Conservation (phyloP, 2,797 vertebrate genomes). For the Delichon dasypus region DNA sequence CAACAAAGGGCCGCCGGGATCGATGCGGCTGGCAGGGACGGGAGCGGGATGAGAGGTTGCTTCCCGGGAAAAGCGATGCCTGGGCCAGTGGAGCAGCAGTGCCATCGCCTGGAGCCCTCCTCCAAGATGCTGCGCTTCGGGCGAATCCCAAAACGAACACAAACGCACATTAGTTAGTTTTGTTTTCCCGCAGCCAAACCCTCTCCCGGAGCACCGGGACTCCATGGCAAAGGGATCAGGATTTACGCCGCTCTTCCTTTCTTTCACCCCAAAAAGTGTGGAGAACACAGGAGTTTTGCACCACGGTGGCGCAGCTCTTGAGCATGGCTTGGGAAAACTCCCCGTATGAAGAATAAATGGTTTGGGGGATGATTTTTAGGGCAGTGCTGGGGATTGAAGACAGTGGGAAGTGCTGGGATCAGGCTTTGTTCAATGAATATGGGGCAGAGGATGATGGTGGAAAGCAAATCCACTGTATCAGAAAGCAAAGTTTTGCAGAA, state of each 20-base stretch:
- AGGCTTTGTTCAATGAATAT: background rate
- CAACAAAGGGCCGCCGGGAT: background rate
- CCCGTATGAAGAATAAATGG: background rate
- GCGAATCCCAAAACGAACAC: background rate
- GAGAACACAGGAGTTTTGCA: background rate
- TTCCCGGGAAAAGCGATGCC: background rate
- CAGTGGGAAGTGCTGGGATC: accelerated
- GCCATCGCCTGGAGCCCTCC: background rate
- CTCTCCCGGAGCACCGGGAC: background rate
- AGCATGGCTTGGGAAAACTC: background rate
- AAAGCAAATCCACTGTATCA: accelerated
- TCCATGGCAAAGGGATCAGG: no score
- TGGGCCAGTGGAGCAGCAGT: background rate
- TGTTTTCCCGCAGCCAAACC: background rate
- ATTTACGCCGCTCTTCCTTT: background rate
- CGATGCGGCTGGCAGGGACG: background rate
- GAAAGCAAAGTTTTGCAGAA: background rate
- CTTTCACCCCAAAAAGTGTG: background rate
- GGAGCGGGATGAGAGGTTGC: background rate
- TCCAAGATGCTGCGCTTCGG: background rate
- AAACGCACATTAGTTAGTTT: accelerated
- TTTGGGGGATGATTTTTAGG: background rate
- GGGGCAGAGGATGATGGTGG: accelerated
- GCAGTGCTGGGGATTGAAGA: background rate
- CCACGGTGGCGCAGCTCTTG: background rate